These are phyloP conservation scores for Pygocentrus nattereri DNA, from an alignment of 2,797 vertebrate species.

Conservation along the genomic window DNA sequence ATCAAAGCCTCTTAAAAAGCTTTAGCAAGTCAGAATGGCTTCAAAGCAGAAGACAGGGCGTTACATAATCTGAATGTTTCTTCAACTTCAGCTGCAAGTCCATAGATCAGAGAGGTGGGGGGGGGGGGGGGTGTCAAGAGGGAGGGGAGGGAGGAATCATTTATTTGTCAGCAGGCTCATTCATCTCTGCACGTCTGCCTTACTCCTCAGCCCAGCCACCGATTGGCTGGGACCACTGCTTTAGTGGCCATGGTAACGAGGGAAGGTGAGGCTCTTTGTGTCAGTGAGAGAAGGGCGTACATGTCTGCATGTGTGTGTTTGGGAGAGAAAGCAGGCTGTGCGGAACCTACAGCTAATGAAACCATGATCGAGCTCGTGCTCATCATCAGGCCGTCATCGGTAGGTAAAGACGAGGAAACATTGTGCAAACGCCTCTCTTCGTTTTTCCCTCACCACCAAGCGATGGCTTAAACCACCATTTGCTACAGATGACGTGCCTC, in stretches of 20 bases:
- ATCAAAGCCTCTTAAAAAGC: conserved; percentile 45
- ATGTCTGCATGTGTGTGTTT: conserved; percentile 21
- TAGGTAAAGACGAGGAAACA: background rate
- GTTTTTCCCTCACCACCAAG: no score
- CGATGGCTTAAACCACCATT: no score
- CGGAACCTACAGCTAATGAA: conserved; percentile 41
- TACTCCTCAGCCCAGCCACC: conserved; percentile 64
- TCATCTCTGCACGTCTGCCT: conserved; percentile 56
- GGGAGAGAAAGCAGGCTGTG: conserved; percentile 52
- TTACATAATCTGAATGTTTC: conserved; percentile 56
- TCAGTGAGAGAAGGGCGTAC: conserved; percentile 38
- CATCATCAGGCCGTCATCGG: conserved; percentile 54
- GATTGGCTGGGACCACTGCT: conserved; percentile 69
- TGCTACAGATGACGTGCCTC: conserved; percentile 31
- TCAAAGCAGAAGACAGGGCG: conserved; percentile 35
- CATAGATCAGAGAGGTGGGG: conserved; percentile 38
- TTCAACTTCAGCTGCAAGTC: conserved; percentile 57
- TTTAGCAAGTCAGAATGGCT: conserved; percentile 39
- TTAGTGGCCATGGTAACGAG: conserved; percentile 82
- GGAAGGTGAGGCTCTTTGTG: conserved; percentile 71
- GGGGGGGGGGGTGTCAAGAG: background rate
- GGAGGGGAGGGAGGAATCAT: conserved; percentile 41
- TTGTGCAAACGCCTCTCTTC: no score
- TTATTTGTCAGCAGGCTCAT: conserved; percentile 63
- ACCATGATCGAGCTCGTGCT: conserved; percentile 53